Base-by-base conservation (phyloP, 1,140 invertebrate species). In the Holotrichia oblita region DNA sequence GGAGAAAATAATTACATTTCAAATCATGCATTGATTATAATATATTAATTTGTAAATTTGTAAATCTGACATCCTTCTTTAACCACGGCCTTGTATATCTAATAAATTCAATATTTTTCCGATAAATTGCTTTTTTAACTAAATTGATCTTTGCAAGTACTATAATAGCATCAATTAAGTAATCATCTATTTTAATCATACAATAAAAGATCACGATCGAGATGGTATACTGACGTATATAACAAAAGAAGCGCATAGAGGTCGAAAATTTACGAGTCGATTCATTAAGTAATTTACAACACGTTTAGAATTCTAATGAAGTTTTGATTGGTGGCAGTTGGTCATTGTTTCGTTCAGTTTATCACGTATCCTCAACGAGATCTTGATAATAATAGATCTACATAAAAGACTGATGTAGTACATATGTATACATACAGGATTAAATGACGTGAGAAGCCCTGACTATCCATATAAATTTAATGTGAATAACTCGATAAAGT, bases 201-300 rank as follows among this genome's bases (percentile, higher is more conserved):
- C 27, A 34, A 34, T 34, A 34, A 34, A 34, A 34, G 2, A 34
- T 1, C 27, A 34, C 2, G 27, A 34, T 34, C 27, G 27, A 34
- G 2, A 34, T 34, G 27, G 27, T 34, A 34, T 34, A 34, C 27
- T 34, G 27, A 34, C 27, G 27, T 34, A 2, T 34, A 34, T 34
- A 34, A 34, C 27, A 34, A 34, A 34, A 34, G 27, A 55, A 55
- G 17, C 14, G 10, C 6, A n/a, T n/a, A n/a, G 17, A 55, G 48
- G 48, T 55, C 48, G 48, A n/a, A 55, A 17, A 44, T n/a, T n/a
- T 6, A 55, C 17, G 48, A 14, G 17, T 55, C 17, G 48, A 55
- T 55, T 55, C 48, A 55, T 55, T 55, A 55, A 55, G 48, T 55
- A 55, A 55, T 55, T 55, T 55, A 17, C 14, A n/a, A 55, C 48